These are phyloP conservation scores for Pithys albifrons DNA, from an alignment of 2,113 vertebrate species.

Conservation along the genomic window DNA sequence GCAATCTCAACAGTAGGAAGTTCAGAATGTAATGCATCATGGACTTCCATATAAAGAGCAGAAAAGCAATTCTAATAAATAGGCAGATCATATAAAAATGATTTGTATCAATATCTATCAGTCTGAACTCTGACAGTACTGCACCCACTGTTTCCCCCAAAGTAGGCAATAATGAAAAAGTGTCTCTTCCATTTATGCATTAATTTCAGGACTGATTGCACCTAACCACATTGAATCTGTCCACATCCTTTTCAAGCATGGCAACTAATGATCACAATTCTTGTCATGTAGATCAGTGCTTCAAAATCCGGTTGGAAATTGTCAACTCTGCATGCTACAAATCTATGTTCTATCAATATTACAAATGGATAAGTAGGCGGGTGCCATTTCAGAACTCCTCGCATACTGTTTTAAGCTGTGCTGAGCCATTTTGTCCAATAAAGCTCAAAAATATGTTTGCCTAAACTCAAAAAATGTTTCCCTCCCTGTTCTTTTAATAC, in stretches of 20 bases:
- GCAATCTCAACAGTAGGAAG: conserved; percentile 45
- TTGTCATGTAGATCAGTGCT: conserved; percentile 44
- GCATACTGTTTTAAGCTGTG: neutral
- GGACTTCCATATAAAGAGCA: conserved; percentile 41
- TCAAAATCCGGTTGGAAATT: conserved; percentile 55
- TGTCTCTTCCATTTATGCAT: conserved; percentile 65
- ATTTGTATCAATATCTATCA: conserved; percentile 72
- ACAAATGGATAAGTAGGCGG: conserved; percentile 53
- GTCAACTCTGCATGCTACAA: conserved; percentile 67
- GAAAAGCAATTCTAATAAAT: conserved; percentile 72
- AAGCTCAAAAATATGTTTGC: neutral
- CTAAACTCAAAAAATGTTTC: neutral
- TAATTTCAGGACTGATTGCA: conserved; percentile 70
- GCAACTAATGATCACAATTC: conserved; percentile 55
- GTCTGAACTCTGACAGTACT: conserved; percentile 67
- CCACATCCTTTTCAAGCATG: conserved; percentile 47
- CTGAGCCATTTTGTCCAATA: conserved; percentile 13
- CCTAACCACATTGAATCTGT: conserved; percentile 62
- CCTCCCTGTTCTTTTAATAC: neutral
- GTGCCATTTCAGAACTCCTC: conserved; percentile 26
- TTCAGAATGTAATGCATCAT: conserved; percentile 62
- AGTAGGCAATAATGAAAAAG: conserved; percentile 68
- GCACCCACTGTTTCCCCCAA: conserved; percentile 59
- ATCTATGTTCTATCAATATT: conserved; percentile 57
- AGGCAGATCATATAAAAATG: conserved; percentile 71